A percentile compares a stretch with the other conserved stretches of the same genome.
Conservation (phyloP, 2,888 invertebrate species). For the Mechanitis messenoides region DNA sequence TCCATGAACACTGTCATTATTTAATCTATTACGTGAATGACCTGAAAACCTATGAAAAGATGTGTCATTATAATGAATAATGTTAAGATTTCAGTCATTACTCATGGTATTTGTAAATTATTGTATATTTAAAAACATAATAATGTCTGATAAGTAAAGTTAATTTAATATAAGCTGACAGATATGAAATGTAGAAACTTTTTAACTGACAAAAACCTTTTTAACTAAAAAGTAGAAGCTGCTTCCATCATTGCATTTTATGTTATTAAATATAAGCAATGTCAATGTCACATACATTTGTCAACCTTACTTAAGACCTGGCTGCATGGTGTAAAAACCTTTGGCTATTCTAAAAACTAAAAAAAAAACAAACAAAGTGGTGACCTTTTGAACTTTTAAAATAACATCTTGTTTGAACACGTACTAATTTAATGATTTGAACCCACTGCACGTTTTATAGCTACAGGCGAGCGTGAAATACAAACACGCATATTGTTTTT, state of each 20-base stretch:
- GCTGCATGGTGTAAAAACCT: no score
- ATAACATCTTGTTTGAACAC: slow-evolving; percentile 8
- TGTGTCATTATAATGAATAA: slow-evolving; percentile 27
- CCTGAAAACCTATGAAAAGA: slow-evolving; percentile 23
- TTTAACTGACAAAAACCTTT: no score
- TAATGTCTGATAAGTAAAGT: neutral
- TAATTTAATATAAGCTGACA: no score
- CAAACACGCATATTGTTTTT: slow-evolving; percentile 31
- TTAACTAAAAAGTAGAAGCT: no score
- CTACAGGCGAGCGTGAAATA: slow-evolving; percentile 28
- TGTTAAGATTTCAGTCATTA: slow-evolving; percentile 12
- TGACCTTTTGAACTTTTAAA: neutral
- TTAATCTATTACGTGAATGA: slow-evolving; percentile 14
- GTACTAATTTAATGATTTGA: slow-evolving; percentile 24
- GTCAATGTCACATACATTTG: neutral
- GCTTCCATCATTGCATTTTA: no score
- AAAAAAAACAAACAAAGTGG: no score
- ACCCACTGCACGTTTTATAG: slow-evolving; percentile 29
- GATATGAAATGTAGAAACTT: no score
- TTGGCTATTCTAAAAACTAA: no score
- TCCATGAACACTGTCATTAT: slow-evolving; percentile 6
- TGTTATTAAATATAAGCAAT: no score
- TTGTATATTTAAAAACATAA: neutral
- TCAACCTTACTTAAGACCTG: neutral
- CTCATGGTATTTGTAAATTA: neutral